A percentile compares a stretch with the other conserved stretches of the same genome.
phyloP scores from a whole-genome alignment of 2,113 vertebrate species.

The Sylvietta virens region DNA sequence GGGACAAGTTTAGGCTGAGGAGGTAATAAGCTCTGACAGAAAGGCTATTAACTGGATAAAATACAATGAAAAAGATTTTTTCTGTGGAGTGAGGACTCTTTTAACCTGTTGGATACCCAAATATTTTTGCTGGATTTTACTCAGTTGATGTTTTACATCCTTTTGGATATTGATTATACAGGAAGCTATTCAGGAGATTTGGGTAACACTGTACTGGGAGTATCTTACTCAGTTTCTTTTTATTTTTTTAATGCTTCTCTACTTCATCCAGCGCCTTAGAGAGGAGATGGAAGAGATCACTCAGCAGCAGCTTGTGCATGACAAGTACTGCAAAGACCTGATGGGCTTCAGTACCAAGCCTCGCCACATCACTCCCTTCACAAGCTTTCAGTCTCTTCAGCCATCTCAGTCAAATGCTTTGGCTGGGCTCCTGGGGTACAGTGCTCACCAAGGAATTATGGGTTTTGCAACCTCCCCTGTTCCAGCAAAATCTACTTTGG shows the following conservation, averaged over 20 bases:
- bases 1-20: neutral
- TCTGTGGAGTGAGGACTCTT: neutral
- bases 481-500: conserved; percentile 86
- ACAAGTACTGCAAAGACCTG: conserved; percentile 96
- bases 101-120: neutral
- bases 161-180: neutral
- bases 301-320: conserved; percentile 96
- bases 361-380: conserved; percentile 95
- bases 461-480: conserved; percentile 85
- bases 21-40: neutral
- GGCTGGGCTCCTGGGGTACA: conserved; percentile 92
- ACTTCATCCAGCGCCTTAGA: conserved; percentile 81
- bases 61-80: neutral
- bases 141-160: neutral
- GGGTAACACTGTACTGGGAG: neutral
- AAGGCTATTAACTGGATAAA: neutral
- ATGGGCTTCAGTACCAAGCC: conserved; percentile 95
- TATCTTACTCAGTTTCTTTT: neutral
- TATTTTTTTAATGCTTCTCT: neutral
- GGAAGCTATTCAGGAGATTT: neutral
- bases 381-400: conserved; percentile 94
- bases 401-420: conserved; percentile 93
- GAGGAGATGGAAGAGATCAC: conserved; percentile 99
- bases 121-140: neutral
- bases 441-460: conserved; percentile 88